Conservation (phyloP, 2,888 invertebrate genomes). For the Argyra leucocephala region DNA sequence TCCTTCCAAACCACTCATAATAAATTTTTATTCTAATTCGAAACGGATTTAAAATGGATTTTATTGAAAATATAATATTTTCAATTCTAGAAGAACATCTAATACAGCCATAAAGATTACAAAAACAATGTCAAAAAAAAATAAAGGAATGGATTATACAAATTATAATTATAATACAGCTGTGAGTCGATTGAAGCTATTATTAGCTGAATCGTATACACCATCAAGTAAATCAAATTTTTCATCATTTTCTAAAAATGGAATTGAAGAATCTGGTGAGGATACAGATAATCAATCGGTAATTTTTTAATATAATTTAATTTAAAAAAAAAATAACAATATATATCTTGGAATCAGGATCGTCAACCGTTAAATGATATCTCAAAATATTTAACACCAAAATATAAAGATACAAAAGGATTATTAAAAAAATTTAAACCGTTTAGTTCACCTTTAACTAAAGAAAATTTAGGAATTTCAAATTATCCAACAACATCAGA, state of each 20-base stretch:
- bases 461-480: conserved; percentile 33
- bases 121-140: conserved; percentile 38
- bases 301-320: conserved; percentile 22
- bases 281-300: conserved; percentile 49
- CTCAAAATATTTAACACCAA: conserved; percentile 41
- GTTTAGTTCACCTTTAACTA: conserved; percentile 27
- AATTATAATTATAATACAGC: conserved; percentile 78
- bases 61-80: conserved; percentile 30
- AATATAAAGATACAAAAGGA: conserved; percentile 29
- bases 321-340: neutral
- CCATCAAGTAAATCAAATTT: conserved; percentile 41
- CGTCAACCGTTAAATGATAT: conserved; percentile 42
- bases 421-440: conserved; percentile 21
- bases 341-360: conserved; percentile 33
- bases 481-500: conserved; percentile 27
- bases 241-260: conserved; percentile 33
- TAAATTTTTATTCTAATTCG: conserved; percentile 17
- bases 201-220: conserved; percentile 66
- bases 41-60: conserved; percentile 19
- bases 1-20: conserved; percentile 6
- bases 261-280: conserved; percentile 49
- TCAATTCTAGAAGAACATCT: conserved; percentile 18
- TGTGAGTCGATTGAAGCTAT: conserved; percentile 65
- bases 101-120: conserved; percentile 36
- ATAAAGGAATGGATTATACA: conserved; percentile 62